A percentile compares a stretch with the other conserved stretches of the same genome.
These are phyloP conservation scores for Peromyscus nudipes DNA, from an alignment of 2,797 vertebrate genomes.

Conservation along the genomic window DNA sequence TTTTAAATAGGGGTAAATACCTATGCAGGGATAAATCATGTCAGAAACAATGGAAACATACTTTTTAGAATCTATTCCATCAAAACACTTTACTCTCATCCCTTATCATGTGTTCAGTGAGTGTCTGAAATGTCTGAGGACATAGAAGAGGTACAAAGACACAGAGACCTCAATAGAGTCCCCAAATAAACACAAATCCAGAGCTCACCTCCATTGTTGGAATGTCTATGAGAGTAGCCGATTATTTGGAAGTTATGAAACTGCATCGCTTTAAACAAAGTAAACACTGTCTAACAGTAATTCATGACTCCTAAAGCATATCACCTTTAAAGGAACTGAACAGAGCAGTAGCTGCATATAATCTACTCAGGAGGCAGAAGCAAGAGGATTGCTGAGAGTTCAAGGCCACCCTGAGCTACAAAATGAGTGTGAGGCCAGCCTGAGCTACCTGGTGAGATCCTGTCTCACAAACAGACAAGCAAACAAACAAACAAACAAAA, in stretches of 20 bases:
- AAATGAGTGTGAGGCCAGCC: background rate
- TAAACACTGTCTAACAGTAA: background rate
- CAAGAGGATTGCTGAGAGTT: background rate
- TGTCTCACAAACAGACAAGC: background rate
- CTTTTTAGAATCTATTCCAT: background rate
- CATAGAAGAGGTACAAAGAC: background rate
- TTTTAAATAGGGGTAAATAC: background rate
- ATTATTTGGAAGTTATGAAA: slow-evolving; percentile 49
- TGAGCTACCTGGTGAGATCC: background rate
- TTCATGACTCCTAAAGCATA: background rate
- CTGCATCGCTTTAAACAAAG: background rate
- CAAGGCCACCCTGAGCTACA: background rate
- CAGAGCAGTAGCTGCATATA: background rate
- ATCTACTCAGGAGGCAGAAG: background rate
- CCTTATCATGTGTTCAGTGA: background rate
- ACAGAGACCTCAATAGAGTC: background rate
- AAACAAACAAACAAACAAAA: background rate
- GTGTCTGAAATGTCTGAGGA: background rate
- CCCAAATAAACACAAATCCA: background rate
- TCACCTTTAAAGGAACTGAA: slow-evolving; percentile 29
- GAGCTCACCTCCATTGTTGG: slow-evolving; percentile 6
- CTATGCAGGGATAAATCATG: background rate
- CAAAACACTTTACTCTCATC: background rate
- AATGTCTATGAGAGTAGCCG: background rate
- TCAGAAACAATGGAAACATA: slow-evolving; percentile 29